Base-by-base conservation (phyloP, 2,888 invertebrate genomes). In the Eurytoma adleriae region DNA sequence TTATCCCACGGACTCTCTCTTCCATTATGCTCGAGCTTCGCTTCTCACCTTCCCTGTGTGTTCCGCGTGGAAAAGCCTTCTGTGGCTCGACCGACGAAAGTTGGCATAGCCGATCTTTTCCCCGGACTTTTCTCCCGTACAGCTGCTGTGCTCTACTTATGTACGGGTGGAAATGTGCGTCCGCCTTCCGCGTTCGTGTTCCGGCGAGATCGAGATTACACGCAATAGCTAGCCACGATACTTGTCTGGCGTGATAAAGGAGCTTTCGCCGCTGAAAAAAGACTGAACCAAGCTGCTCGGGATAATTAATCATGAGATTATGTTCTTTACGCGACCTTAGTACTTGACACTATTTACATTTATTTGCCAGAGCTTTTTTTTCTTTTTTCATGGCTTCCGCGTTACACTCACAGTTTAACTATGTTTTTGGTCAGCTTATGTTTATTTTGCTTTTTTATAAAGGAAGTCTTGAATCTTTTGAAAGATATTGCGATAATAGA, bases 271-370 rank as follows among this genome's bases (percentile, higher is more conserved):
- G 52, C 18, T 54, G 64, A 57, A n/a, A 57, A 70, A 66, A 71
- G 24, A 62, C 70, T 24, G 56, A 27, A 66, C 59, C 20, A 4
- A 64, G 64, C 10, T 40, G 7, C 0, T 13, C 5, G 27, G 24
- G 61, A 78, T 74, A 81, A 78, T 81, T 78, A 81, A 78, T 81
- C 74, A 78, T 68, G 71, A 78, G 75, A 78, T 81, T 81, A 75
- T 75, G 78, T 75, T 59, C 57, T 64, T 66, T 66, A 70, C 40
- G 24, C 61, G 61, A 27, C 30, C 62, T 16, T n/a, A n/a, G 24
- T 52, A 59, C 48, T 75, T 70, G 57, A 66, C 66, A 20, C 64
- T 66, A 64, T 75, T 70, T 67, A 70, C 66, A 74, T 74, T 79
- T 75, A 75, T 77, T 62, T 52, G 30, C 57, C 50, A 10, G 54